A percentile compares a stretch with the other conserved stretches of the same genome.
These are phyloP conservation scores for Moxostoma hubbsi DNA, from an alignment of 2,797 vertebrate species.

Conservation along the genomic window DNA sequence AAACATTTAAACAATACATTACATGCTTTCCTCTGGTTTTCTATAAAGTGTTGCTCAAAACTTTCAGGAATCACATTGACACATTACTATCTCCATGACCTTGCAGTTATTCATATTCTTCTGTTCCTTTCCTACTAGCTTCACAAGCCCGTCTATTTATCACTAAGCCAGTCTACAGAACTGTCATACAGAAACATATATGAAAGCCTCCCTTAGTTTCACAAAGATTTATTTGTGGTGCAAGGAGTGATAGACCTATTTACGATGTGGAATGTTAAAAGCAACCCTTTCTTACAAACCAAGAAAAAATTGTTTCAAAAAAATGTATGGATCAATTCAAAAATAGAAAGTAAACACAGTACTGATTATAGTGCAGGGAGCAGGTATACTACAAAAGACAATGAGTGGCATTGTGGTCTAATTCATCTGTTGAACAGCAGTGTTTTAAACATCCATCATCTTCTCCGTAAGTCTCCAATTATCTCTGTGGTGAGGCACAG, in stretches of 20 bases:
- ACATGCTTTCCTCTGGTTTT: neutral
- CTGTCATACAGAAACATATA: neutral
- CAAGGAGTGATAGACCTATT: neutral
- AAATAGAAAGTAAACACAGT: neutral
- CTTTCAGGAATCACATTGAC: neutral
- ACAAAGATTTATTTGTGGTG: neutral
- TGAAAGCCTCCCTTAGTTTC: neutral
- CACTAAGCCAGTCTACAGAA: neutral
- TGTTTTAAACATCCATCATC: slow-evolving; percentile 33
- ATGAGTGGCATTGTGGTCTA: slow-evolving; percentile 1
- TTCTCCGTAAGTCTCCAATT: slow-evolving; percentile 27
- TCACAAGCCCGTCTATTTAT: neutral
- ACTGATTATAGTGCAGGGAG: neutral
- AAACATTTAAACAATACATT: neutral
- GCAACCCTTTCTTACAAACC: neutral
- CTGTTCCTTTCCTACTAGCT: slow-evolving; percentile 2
- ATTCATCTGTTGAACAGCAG: slow-evolving; percentile 27
- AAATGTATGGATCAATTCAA: neutral
- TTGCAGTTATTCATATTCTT: neutral
- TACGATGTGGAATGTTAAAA: neutral
- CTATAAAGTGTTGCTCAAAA: neutral
- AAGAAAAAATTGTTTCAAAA: slow-evolving; percentile 6
- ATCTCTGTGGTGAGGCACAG: slow-evolving; percentile 15
- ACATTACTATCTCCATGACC: slow-evolving; percentile 11
- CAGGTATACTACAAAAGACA: neutral